Evolutionary conservation across 1,140 invertebrate genomes (phyloP).

Genomic region (Drosophila rufa): DNA sequence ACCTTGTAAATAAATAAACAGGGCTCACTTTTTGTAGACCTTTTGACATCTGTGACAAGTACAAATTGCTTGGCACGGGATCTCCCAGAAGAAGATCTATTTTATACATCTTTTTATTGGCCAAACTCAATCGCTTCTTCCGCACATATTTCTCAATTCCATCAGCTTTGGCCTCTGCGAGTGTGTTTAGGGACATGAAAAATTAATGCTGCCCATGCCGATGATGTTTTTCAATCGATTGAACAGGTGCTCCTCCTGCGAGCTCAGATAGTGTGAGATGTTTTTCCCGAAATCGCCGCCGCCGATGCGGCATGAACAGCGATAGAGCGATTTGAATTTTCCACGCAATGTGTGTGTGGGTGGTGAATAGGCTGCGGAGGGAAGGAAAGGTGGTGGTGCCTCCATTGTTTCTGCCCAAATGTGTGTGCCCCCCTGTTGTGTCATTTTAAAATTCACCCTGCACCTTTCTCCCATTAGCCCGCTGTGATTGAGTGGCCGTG

Average conservation of each 20-base stretch:
- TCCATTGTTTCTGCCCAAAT: constrained; percentile 2
- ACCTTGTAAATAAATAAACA: too few relatives aligned
- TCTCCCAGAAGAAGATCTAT: background rate
- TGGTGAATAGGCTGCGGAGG: too few relatives aligned
- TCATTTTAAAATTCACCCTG: constrained; percentile 26
- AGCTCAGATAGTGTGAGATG: background rate
- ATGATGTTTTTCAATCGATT: constrained; percentile 33
- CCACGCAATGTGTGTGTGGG: constrained; percentile 7
- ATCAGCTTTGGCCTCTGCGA: background rate
- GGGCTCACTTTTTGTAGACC: too few relatives aligned
- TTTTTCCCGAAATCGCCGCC: background rate
- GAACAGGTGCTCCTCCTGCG: constrained; percentile 20
- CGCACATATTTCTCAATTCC: background rate
- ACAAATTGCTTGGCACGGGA: background rate
- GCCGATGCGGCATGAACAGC: constrained; percentile 8
- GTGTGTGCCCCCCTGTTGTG: constrained; percentile 5
- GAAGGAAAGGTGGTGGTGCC: background rate
- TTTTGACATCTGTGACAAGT: background rate
- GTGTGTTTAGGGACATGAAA: constrained; percentile 6
- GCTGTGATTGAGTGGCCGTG: constrained; percentile 10
- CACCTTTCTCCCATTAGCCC: background rate
- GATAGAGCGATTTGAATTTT: constrained; percentile 5
- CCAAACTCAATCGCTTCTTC: background rate
- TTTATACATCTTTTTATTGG: background rate
- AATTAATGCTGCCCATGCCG: constrained; percentile 2